Conservation (phyloP, 2,888 invertebrate genomes). For the Embidobia sp. region DNA sequence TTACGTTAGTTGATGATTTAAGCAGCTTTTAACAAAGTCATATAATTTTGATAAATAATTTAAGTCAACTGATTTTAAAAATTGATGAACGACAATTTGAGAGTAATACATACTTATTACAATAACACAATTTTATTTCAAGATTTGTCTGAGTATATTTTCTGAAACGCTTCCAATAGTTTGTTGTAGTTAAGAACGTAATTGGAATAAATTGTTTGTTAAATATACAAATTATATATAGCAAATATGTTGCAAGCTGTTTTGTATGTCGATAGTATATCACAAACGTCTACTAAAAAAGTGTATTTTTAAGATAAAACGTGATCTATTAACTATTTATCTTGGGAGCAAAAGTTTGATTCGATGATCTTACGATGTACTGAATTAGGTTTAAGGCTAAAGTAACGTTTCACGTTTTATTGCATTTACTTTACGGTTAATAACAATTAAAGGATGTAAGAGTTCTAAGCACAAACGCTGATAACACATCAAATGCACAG, state of each 20-base stretch:
- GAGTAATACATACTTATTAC: no score
- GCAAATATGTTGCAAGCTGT: constrained; percentile 32
- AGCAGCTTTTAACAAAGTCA: no score
- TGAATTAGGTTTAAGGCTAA: constrained; percentile 56
- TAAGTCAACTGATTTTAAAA: no score
- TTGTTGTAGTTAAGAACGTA: constrained; percentile 42
- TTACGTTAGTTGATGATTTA: no score
- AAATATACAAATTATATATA: constrained; percentile 50
- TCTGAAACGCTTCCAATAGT: constrained; percentile 51
- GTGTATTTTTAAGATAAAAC: constrained; percentile 47
- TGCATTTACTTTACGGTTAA: constrained; percentile 61
- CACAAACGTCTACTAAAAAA: constrained; percentile 5
- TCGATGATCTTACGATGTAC: constrained; percentile 45
- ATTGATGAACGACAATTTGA: no score
- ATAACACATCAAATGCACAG: constrained; percentile 36
- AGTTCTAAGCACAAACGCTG: constrained; percentile 40
- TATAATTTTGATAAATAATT: no score
- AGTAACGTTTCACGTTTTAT: constrained; percentile 53
- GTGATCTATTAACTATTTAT: constrained; percentile 44
- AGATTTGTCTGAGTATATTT: no score
- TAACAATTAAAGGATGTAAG: constrained; percentile 30
- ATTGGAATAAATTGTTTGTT: constrained; percentile 43
- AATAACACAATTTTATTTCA: no score
- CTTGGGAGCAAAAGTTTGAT: constrained; percentile 42
- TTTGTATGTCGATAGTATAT: constrained; percentile 27